Conservation (phyloP, 2,888 invertebrate genomes). For the Tetanocera ferruginea region DNA sequence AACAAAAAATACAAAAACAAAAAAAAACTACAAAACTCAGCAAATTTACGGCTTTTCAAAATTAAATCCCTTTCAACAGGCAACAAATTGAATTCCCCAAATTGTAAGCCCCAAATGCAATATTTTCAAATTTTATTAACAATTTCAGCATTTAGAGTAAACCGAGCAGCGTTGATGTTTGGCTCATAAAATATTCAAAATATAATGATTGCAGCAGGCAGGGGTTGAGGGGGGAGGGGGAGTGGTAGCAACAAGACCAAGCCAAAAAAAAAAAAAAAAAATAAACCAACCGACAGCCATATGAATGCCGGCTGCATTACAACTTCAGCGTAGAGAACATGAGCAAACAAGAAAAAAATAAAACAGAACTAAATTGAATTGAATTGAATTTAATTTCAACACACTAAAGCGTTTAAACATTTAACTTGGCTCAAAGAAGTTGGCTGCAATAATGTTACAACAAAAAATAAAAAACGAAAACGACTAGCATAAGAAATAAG, state of each 20-base stretch:
- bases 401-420: conserved; percentile 23
- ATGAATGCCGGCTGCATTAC: neutral
- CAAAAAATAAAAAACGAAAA: neutral
- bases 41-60: conserved; percentile 30
- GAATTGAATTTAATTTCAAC: conserved; percentile 29
- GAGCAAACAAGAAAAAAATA: neutral
- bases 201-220: conserved; percentile 15
- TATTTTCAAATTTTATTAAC: conserved; percentile 36
- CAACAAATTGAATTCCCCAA: conserved; percentile 21
- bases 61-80: conserved; percentile 36
- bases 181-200: conserved; percentile 34
- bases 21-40: neutral
- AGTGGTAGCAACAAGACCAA: neutral
- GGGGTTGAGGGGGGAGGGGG: no score
- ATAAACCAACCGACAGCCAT: neutral
- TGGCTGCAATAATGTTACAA: neutral
- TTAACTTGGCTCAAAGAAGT: conserved; percentile 9
- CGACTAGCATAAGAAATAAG: neutral
- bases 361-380: conserved; percentile 16
- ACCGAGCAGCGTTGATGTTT: conserved; percentile 20
- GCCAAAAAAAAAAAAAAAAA: neutral
- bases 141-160: conserved; percentile 26
- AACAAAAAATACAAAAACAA: neutral
- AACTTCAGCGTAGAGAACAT: neutral
- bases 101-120: conserved; percentile 30